A percentile compares a stretch with the other conserved stretches of the same genome.
phyloP scores from a whole-genome alignment of 2,797 vertebrate genomes.

The Sebastes matsubarae region DNA sequence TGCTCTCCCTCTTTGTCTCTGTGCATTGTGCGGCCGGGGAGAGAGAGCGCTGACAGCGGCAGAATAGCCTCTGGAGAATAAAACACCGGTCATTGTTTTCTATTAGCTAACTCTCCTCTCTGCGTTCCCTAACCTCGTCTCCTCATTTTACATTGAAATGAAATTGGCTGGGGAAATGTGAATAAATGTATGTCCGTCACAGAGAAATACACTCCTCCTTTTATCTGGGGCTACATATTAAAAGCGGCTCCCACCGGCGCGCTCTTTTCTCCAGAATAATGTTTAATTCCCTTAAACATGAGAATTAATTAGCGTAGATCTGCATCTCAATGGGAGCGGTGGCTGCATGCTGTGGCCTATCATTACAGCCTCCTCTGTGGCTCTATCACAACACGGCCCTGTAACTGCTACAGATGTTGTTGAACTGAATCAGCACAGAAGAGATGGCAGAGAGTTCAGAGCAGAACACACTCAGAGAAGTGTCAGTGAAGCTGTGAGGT shows the following conservation, averaged over 20 bases:
- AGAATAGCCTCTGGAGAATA: slow-evolving; percentile 77
- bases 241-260: slow-evolving; percentile 62
- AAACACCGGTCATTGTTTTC: slow-evolving; percentile 81
- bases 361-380: neutral
- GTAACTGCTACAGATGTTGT: neutral
- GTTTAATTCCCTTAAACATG: slow-evolving; percentile 84
- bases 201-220: slow-evolving; percentile 66
- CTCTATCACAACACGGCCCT: slow-evolving; percentile 11
- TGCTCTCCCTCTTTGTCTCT: slow-evolving; percentile 76
- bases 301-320: slow-evolving; percentile 85
- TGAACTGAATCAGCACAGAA: slow-evolving; percentile 48
- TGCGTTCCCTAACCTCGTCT: slow-evolving; percentile 56
- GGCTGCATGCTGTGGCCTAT: slow-evolving; percentile 35
- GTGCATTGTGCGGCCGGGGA: slow-evolving; percentile 41
- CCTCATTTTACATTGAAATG: slow-evolving; percentile 79
- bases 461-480: neutral
- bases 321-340: slow-evolving; percentile 82
- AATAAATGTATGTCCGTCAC: slow-evolving; percentile 73
- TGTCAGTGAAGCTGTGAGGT: neutral
- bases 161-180: slow-evolving; percentile 74
- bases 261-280: slow-evolving; percentile 75
- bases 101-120: slow-evolving; percentile 75
- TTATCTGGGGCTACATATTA: slow-evolving; percentile 82
- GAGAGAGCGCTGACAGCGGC: slow-evolving; percentile 73
- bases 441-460: neutral